Evolutionary conservation across 2,888 invertebrate species (phyloP).

Genomic region (Anarsia innoxiella): DNA sequence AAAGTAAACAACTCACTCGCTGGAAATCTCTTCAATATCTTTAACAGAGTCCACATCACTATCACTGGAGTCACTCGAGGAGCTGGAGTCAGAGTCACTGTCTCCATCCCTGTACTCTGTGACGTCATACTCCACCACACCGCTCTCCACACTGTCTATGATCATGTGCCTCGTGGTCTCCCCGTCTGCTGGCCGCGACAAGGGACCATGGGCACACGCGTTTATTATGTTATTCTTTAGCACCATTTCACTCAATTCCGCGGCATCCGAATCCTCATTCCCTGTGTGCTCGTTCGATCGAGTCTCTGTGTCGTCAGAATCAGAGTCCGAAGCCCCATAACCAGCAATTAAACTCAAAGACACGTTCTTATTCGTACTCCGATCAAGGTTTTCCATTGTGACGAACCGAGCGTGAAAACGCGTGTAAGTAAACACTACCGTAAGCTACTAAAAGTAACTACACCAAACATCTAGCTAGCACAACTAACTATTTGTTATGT

Average conservation of each 20-base stretch:
- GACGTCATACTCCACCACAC: conserved; percentile 61
- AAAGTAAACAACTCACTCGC: conserved; percentile 52
- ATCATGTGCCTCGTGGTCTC: conserved; percentile 61
- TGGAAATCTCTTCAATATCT: conserved; percentile 58
- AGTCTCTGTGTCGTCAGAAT: conserved; percentile 55
- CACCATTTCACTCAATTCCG: conserved; percentile 66
- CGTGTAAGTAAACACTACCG: conserved; percentile 15
- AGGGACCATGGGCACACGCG: conserved; percentile 65
- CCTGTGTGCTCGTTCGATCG: conserved; percentile 39
- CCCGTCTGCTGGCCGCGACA: conserved; percentile 39
- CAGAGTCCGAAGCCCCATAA: conserved; percentile 63
- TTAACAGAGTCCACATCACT: conserved; percentile 64
- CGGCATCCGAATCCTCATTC: conserved; percentile 54
- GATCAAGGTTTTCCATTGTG: conserved; percentile 65
- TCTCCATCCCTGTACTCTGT: conserved; percentile 59
- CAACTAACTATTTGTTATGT: background rate
- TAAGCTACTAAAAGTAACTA: conserved; percentile 1
- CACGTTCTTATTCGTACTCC: conserved; percentile 63
- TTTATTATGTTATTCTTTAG: conserved; percentile 69
- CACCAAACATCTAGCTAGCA: conserved; percentile 4
- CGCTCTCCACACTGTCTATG: conserved; percentile 59
- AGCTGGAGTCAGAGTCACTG: conserved; percentile 49
- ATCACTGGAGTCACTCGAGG: conserved; percentile 53
- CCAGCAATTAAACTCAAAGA: conserved; percentile 64
- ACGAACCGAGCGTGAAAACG: conserved; percentile 22